Evolutionary conservation across 2,888 invertebrate species (phyloP), one percentile per base, ranked within the genome.

Genomic region (Elaeidobius kamerunicus): DNA sequence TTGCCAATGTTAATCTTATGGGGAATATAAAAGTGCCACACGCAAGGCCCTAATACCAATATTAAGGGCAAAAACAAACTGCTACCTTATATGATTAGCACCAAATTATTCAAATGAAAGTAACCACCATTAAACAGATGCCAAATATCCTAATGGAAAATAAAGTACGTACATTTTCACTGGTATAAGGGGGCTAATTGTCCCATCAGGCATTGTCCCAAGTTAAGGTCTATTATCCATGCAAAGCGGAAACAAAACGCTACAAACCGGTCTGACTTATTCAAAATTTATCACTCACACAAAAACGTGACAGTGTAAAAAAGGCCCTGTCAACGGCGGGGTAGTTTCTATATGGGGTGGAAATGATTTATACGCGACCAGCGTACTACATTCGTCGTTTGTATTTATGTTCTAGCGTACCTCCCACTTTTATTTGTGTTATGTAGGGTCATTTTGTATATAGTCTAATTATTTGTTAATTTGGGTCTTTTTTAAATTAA

Each of bases 231-330:
- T 4, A 30, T 6, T 30, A 30, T 4, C 11, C 35, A 11, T 35
- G 4, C 45, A 45, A 45, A 36, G 15, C 36, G 45, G 45, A 45
- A 45, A 45, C 45, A 45, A 45, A 44, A 34, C 6, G 32, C 19
- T 34, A 44, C 34, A 44, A 34, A 45, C 45, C 36, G 36, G 45
- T 36, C 36, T 12, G 36, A 44, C 43, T 44, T 44, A 44, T 20
- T 34, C 34, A 14, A 23, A 45, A 45, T 45, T 45, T 45, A 45
- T 45, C 27, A 36, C 28, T 45, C 4, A 28, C 17, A 45, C 45
- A 45, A 45, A n/a, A 45, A 36, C 45, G 23, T 23, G 36, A 36
- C 45, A 36, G 45, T 23, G 45, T 36, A 45, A 45, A 45, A 45
- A 45, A 23, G 18, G 27, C 36, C 36, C 19, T 45, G 45, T 45